Evolutionary conservation across 2,797 vertebrate species (phyloP), one percentile per base, ranked within the genome.

Genomic region (Phoxinus dragarum): DNA sequence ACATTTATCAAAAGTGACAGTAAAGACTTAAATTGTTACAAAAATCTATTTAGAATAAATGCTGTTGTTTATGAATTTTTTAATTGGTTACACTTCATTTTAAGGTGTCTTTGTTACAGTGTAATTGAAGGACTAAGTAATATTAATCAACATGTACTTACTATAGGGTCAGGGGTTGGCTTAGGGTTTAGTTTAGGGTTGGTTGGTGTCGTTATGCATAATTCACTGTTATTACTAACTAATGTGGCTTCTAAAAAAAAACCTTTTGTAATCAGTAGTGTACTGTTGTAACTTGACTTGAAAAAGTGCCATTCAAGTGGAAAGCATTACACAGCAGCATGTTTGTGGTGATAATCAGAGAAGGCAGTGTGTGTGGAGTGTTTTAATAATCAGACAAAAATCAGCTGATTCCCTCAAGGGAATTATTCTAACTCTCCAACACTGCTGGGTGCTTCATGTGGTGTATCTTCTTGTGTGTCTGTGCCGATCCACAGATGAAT

Each of bases 351-450:
- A 31, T 36, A 27, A 47, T 67, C 42, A 27, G 47, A 68, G 19
- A 23, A 19, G 17, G 1, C 21, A 23, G 21, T 12, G 47, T 12
- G 47, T 49, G 31, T 23, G 19, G 7, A 17, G n/a, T 61, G 76
- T 49, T 85, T 85, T 66, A 31, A 49, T 40, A 74, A 44, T 79
- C 34, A 72, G 21, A 9, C 31, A 34, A 47, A 17, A 47, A 23
- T 49, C 34, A 42, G 84, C 36, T 23, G 68, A 80, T 72, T 56
- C 23, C 19, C 42, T 54, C 23, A 31, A 68, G 47, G 47, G 19
- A 80, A 34, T 72, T 61, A 44, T 61, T 42, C n/a, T 3, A 44
- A 34, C 52, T 1, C 38, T 71, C 36, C 61, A 14, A 56, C 9
- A 71, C 2, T 3, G 11, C 0, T 73, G 81, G 49, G 42, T 4